Base-by-base conservation (phyloP, 1,140 invertebrate species). In the Bombus picipes region DNA sequence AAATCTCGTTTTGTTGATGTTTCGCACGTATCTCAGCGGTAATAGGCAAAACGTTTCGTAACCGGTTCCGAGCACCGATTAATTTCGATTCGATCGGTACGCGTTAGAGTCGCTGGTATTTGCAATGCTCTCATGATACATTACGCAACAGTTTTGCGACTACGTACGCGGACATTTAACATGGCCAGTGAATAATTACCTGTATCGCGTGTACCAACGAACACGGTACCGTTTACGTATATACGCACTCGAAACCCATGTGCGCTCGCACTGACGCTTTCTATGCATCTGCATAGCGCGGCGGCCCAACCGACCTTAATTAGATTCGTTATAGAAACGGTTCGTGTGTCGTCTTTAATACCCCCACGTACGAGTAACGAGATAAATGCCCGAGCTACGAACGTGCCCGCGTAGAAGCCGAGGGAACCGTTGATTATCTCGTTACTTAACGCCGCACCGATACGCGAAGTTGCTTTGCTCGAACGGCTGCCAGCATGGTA, bases 21-120 rank as follows among this genome's bases (percentile, higher is more conserved):
- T 90, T 90, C 85, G 81, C 88, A 62, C 77, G 70, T 87, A 81
- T 59, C 77, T 80, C 72, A 41, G 32, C 37, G 83, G 77, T 85
- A 85, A 87, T 87, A 89, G 86, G 65, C 77, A 80, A 43, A 70
- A 71, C 68, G 84, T 88, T 89, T 87, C 86, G 86, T 72, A 90
- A 90, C 88, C 72, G 82, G 89, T 87, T 72, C 78, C 75, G 79
- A 62, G 80, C 76, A 66, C 72, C 88, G 87, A 90, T 90, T 90
- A 90, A 90, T 88, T 90, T 88, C 87, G 86, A 86, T 90, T 88
- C 88, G 89, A 90, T 90, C 88, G 82, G 41, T 65, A 57, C 78
- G 75, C 71, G 66, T 83, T 86, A 90, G 83, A 90, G 83, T 68
- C 83, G 66, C 81, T 65, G 76, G 83, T 90, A 90, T 90, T 88